Evolutionary conservation across 2,797 vertebrate species (phyloP).

Genomic region (Macroramphosus scolopax): DNA sequence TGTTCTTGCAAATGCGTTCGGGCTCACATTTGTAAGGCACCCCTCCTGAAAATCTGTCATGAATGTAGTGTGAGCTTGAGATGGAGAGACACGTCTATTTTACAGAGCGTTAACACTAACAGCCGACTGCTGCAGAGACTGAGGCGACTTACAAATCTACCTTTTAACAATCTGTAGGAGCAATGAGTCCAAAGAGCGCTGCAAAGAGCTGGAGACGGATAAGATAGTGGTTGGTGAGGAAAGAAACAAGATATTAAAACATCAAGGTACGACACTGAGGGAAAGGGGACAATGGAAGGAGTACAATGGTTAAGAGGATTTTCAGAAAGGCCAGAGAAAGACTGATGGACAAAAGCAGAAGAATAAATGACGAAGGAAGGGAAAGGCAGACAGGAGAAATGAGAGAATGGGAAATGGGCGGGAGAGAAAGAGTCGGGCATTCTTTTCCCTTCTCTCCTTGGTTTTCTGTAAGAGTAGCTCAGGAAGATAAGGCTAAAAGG

Average conservation of each 20-base stretch:
- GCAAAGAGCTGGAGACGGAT: conserved; percentile 39
- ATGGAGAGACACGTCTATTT: conserved; percentile 42
- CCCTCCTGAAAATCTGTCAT: conserved; percentile 51
- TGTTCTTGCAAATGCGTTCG: conserved; percentile 33
- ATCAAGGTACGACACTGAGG: conserved; percentile 57
- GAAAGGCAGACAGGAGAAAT: conserved; percentile 77
- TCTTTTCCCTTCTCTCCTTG: conserved; percentile 76
- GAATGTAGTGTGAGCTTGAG: conserved; percentile 29
- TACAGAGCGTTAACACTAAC: conserved; percentile 19
- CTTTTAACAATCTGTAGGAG: conserved; percentile 40
- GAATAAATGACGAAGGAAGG: conserved; percentile 66
- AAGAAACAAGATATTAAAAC: conserved; percentile 67
- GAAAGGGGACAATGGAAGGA: conserved; percentile 47
- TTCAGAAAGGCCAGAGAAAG: conserved; percentile 53
- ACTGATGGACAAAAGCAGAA: conserved; percentile 65
- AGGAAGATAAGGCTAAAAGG: conserved; percentile 85
- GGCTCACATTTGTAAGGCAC: conserved; percentile 14
- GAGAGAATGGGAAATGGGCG: conserved; percentile 75
- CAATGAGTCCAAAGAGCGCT: conserved; percentile 33
- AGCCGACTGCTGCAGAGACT: conserved; percentile 28
- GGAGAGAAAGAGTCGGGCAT: conserved; percentile 69
- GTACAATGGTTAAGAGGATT: conserved; percentile 68
- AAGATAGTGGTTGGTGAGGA: conserved; percentile 34
- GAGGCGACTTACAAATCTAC: conserved; percentile 37
- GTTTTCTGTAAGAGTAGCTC: conserved; percentile 84